Percentiles rank a stretch among this genome's conserved stretches.
These are phyloP conservation scores for Frankliniella fusca DNA, from an alignment of 2,888 invertebrate genomes.

Conservation along the genomic window DNA sequence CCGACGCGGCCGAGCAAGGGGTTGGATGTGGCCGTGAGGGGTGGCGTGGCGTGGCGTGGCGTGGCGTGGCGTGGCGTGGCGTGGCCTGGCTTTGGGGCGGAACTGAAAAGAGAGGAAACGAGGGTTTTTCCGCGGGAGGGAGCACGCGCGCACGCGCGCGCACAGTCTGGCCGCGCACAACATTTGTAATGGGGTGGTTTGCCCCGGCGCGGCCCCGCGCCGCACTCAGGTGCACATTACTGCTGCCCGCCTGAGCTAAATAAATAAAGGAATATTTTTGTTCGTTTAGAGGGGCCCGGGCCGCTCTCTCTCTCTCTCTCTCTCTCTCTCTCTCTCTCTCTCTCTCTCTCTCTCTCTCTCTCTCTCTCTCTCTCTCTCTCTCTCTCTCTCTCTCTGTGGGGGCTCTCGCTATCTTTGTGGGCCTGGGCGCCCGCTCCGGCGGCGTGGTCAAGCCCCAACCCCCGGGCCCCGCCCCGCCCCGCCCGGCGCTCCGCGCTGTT, in stretches of 20 bases:
- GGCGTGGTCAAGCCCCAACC: too few relatives aligned
- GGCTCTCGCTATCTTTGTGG: background rate
- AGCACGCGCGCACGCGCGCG: background rate
- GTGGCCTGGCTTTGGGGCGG: background rate
- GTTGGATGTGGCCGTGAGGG: too few relatives aligned
- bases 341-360: background rate
- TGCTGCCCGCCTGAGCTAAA: background rate
- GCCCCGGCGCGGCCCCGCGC: background rate
- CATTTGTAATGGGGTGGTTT: conserved; percentile 22
- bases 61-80: background rate
- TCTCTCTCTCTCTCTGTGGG: background rate
- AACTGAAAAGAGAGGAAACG: conserved; percentile 21
- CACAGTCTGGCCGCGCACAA: background rate
- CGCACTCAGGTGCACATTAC: background rate
- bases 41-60: too few relatives aligned
- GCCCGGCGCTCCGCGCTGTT: too few relatives aligned
- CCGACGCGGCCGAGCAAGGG: background rate
- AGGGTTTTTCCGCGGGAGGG: conserved; percentile 23
- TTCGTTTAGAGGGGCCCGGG: conserved; percentile 1
- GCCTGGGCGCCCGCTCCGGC: too few relatives aligned
- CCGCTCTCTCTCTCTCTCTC: background rate
- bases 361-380: background rate
- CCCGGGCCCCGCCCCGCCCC: too few relatives aligned
- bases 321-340: background rate
- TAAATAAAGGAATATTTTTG: conserved; percentile 27